phyloP scores from a whole-genome alignment of 2,113 vertebrate species.

The Dipodomys stephensi region DNA sequence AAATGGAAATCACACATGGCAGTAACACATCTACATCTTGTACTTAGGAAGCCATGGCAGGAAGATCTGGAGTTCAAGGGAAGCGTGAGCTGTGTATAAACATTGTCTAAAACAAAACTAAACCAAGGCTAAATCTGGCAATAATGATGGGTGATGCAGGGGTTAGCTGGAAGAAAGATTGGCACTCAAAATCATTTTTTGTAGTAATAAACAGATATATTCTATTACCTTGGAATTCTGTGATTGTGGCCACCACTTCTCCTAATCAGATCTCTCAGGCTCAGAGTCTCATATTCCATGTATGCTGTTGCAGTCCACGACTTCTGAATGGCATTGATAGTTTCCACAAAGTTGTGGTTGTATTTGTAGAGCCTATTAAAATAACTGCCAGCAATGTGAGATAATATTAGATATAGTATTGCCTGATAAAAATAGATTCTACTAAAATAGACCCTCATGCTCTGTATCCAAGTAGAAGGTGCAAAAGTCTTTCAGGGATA shows the following conservation, averaged over 20 bases:
- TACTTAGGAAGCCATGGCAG: no score
- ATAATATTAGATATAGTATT: background rate
- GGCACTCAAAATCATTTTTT: background rate
- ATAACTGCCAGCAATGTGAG: constrained; percentile 83
- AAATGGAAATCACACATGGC: no score
- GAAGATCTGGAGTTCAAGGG: no score
- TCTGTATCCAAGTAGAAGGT: background rate
- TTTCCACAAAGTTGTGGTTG: constrained; percentile 88
- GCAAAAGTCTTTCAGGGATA: background rate
- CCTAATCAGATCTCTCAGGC: constrained; percentile 88
- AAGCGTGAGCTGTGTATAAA: no score
- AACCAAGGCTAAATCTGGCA: background rate
- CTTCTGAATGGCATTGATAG: constrained; percentile 92
- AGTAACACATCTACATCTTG: no score
- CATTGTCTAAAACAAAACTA: background rate
- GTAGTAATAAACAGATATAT: background rate
- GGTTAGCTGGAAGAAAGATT: background rate
- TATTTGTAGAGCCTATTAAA: constrained; percentile 86
- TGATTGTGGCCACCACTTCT: constrained; percentile 90
- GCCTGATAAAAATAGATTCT: background rate
- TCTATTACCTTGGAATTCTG: constrained; percentile 86
- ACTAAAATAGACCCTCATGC: background rate
- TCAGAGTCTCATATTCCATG: constrained; percentile 88
- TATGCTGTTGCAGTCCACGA: constrained; percentile 93
- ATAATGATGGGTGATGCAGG: background rate